Conservation (phyloP, 2,113 vertebrate species). For the Buteo buteo region DNA sequence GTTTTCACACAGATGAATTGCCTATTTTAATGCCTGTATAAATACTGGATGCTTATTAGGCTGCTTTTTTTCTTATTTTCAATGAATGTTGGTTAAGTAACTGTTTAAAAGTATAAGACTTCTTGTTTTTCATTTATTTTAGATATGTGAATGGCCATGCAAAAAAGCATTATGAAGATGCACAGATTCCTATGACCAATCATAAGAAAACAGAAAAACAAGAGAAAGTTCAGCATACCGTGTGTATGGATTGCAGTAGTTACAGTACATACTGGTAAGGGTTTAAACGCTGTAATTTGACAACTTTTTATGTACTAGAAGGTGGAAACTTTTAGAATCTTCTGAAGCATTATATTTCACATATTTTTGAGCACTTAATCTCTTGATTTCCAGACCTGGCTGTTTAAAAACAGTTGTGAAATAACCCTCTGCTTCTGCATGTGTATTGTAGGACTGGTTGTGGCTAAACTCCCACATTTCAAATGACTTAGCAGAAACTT, state of each 20-base stretch:
- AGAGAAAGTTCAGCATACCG: conserved; percentile 86
- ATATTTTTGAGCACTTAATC: background rate
- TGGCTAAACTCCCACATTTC: background rate
- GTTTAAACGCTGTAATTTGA: background rate
- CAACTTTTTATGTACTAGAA: background rate
- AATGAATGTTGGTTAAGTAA: background rate
- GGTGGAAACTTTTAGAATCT: background rate
- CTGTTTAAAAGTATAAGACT: background rate
- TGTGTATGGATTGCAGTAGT: conserved; percentile 98
- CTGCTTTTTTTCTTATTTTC: background rate
- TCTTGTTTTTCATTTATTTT: conserved; percentile 20
- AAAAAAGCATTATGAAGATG: conserved; percentile 98
- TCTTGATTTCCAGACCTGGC: background rate
- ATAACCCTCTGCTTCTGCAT: background rate
- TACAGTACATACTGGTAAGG: conserved; percentile 95
- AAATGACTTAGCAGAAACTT: background rate
- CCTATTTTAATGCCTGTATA: background rate
- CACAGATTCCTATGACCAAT: conserved; percentile 74
- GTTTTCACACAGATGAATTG: background rate
- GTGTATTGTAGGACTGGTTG: background rate
- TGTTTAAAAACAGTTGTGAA: background rate
- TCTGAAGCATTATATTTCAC: background rate
- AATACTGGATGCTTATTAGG: background rate
- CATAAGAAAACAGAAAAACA: conserved; percentile 88
- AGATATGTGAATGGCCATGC: conserved; percentile 98